phyloP scores from a whole-genome alignment of 2,113 vertebrate genomes.

The Tauraco erythrolophus region DNA sequence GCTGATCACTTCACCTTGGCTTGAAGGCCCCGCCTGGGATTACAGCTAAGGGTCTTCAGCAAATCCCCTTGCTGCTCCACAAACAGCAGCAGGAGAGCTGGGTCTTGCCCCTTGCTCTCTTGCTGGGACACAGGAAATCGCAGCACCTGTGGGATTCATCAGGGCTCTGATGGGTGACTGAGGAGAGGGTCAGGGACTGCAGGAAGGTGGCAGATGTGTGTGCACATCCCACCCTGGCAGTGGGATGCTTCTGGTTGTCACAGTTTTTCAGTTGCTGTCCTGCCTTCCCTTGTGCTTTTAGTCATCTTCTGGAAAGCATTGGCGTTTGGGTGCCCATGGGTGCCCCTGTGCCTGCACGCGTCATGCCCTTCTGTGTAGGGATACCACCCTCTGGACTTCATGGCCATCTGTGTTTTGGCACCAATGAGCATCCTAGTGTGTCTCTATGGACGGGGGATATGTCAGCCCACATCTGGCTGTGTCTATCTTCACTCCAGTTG shows the following conservation, averaged over 20 bases:
- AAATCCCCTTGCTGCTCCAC: background rate
- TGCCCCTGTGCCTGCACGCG: background rate
- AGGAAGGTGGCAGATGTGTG: background rate
- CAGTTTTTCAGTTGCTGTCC: background rate
- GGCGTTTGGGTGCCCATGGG: background rate
- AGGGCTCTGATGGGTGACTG: background rate
- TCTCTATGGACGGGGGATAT: background rate
- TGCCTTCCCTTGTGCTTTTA: background rate
- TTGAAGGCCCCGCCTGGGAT: background rate
- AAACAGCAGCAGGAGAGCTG: background rate
- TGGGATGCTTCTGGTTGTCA: background rate
- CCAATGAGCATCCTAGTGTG: background rate
- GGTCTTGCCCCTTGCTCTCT: background rate
- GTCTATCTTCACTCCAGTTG: background rate
- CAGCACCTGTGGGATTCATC: background rate
- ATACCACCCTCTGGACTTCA: background rate
- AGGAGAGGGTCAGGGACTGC: background rate
- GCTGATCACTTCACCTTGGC: background rate
- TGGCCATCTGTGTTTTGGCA: accelerated
- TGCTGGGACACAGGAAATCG: background rate
- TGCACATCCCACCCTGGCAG: background rate
- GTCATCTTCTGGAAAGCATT: background rate
- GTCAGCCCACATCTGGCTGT: background rate
- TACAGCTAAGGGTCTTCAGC: background rate
- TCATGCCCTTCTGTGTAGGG: no score